Evolutionary conservation across 2,888 invertebrate species (phyloP).

Genomic region (Plagodis pulveraria): DNA sequence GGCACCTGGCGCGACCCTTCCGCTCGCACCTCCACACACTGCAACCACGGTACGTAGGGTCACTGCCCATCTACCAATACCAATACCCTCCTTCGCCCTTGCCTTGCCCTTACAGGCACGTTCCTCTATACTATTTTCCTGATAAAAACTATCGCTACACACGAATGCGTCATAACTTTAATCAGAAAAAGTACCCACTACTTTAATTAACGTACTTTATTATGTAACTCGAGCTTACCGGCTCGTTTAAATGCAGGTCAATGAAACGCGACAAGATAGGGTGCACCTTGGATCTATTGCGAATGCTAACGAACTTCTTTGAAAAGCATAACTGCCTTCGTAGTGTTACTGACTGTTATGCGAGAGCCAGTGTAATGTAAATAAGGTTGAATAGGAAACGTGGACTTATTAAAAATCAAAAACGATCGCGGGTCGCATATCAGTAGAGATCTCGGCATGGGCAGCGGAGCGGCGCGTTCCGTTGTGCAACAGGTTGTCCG

Average conservation of each 20-base stretch:
- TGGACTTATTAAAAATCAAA: conserved; percentile 69
- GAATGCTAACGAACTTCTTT: conserved; percentile 44
- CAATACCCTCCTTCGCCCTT: conserved; percentile 58
- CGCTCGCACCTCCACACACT: conserved; percentile 61
- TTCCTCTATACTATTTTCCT: conserved; percentile 27
- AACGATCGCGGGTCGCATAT: conserved; percentile 65
- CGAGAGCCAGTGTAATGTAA: conserved; percentile 32
- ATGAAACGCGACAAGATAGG: conserved; percentile 53
- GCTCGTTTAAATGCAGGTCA: conserved; percentile 55
- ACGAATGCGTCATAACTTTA: conserved; percentile 69
- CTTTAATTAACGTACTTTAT: conserved; percentile 51
- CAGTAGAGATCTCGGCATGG: conserved; percentile 68
- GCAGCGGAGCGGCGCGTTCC: conserved; percentile 77
- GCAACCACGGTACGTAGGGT: conserved; percentile 55
- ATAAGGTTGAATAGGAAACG: conserved; percentile 42
- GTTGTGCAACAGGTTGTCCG: conserved; percentile 83
- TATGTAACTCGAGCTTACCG: conserved; percentile 46
- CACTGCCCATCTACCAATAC: conserved; percentile 71
- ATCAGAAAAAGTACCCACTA: conserved; percentile 62
- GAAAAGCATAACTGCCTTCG: conserved; percentile 24
- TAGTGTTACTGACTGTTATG: conserved; percentile 24
- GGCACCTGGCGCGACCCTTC: conserved; percentile 83
- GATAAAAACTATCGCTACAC: conserved; percentile 75
- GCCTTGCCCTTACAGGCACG: conserved; percentile 61
- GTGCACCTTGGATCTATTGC: conserved; percentile 48